Conservation (phyloP, 1,140 invertebrate genomes). For the Cydia splendana region DNA sequence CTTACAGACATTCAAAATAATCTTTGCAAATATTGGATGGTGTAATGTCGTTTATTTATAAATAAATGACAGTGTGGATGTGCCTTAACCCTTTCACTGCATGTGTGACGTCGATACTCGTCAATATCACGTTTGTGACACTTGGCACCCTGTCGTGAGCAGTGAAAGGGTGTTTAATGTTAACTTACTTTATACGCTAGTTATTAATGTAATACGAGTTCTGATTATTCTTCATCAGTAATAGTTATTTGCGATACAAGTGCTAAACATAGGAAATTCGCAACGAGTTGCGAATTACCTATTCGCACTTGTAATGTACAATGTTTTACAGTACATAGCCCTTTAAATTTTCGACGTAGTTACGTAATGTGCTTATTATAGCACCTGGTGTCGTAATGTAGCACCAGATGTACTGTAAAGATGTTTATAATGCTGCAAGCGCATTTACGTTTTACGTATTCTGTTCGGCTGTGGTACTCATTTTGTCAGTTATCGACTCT, state of each 20-base stretch:
- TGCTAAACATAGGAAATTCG: too few species aligned
- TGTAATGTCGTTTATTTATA: constrained; percentile 2
- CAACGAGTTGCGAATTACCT: too few species aligned
- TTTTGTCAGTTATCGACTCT: too few species aligned
- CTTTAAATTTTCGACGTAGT: too few species aligned
- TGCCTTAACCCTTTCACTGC: constrained; percentile 13
- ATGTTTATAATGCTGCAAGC: neutral
- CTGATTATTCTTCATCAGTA: neutral
- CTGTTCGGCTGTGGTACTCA: too few species aligned
- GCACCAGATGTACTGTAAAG: too few species aligned
- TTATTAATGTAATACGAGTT: neutral
- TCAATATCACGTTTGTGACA: too few species aligned
- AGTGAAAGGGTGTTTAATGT: neutral
- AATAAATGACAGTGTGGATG: neutral
- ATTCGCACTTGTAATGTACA: too few species aligned
- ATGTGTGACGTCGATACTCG: neutral
- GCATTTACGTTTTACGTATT: neutral
- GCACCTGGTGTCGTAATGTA: too few species aligned
- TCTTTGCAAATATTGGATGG: neutral
- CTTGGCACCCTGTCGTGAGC: neutral
- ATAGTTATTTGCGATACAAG: too few species aligned
- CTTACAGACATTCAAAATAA: neutral
- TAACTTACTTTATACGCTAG: neutral
- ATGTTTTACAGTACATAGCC: too few species aligned
- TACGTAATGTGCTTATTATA: too few species aligned